phyloP scores from a whole-genome alignment of 2,113 vertebrate species.

The Rhombomys opimus region DNA sequence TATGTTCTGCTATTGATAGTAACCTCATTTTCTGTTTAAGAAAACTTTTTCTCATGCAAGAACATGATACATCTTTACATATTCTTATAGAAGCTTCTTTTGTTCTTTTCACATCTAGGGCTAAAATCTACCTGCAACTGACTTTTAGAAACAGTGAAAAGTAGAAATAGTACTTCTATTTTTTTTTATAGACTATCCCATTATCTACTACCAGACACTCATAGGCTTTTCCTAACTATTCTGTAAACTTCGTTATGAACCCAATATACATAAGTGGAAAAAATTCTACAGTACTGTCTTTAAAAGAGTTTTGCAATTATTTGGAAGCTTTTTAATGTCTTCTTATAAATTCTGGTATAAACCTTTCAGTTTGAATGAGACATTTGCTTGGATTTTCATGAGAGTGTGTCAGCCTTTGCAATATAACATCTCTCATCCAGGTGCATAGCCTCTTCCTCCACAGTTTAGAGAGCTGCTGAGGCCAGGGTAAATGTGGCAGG shows the following conservation, averaged over 20 bases:
- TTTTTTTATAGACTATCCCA: background rate
- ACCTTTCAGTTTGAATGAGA: background rate
- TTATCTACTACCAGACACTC: background rate
- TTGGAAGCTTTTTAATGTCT: background rate
- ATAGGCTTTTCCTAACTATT: background rate
- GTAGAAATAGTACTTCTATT: background rate
- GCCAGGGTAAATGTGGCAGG: background rate
- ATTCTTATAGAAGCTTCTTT: background rate
- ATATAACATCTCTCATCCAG: background rate
- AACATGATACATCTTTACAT: background rate
- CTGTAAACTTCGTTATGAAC: background rate
- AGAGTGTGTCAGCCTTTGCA: background rate
- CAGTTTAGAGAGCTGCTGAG: background rate
- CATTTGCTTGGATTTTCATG: background rate
- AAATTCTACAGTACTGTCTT: background rate
- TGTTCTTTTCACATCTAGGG: background rate
- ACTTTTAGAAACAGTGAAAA: background rate
- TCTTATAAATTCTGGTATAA: background rate
- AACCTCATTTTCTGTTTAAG: background rate
- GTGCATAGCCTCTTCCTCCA: background rate
- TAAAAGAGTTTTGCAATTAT: background rate
- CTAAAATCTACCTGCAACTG: background rate
- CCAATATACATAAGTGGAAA: background rate
- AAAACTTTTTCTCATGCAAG: background rate
- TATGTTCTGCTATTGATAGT: background rate